Base-by-base conservation (phyloP, 2,888 invertebrate genomes). In the Napeogenes inachia region DNA sequence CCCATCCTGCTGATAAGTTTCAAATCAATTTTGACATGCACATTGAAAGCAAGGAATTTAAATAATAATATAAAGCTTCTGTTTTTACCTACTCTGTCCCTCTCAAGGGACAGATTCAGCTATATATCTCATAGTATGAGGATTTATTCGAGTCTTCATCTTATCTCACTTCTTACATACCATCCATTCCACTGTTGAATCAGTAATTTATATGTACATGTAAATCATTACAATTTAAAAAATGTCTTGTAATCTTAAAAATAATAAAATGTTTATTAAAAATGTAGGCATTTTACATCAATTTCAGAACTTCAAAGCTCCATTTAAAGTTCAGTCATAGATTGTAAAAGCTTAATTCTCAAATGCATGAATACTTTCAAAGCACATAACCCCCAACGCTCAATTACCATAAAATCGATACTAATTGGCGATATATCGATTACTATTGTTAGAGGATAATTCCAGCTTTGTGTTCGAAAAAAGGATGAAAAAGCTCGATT, bases 391-490 rank as follows among this genome's bases (percentile, higher is more conserved):
- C 56, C 59, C 50, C 35, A 59, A 56, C 58, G 55, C 46, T 42
- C 63, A 54, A 66, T 66, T 63, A 59, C 58, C 65, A 63, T 63
- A 61, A 64, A 65, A 42, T 62, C 65, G 63, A 68, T 67, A 63
- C 59, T 71, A 69, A 71, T 71, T 71, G 71, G 58, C 58, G 54
- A 59, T 62, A 64, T 59, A 59, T 67, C 66, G 66, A 68, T 70
- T 70, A 65, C 69, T 59, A 68, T 71, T 70, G 70, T 71, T 68
- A 63, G 63, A 62, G 59, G 45, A 68, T 68, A 70, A 68, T 71
- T 66, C 61, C 55, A 59, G 32, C 54, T 59, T 65, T 64, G 42
- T 42, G 42, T 42, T 42, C 42, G 42, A 42, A 50, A 58, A 42
- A 35, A 10, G 42, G 42, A 42, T 42, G 42, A 42, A 42, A 42